Conservation (phyloP, 2,888 invertebrate species). For the Sinopyrophorus schimmeli region DNA sequence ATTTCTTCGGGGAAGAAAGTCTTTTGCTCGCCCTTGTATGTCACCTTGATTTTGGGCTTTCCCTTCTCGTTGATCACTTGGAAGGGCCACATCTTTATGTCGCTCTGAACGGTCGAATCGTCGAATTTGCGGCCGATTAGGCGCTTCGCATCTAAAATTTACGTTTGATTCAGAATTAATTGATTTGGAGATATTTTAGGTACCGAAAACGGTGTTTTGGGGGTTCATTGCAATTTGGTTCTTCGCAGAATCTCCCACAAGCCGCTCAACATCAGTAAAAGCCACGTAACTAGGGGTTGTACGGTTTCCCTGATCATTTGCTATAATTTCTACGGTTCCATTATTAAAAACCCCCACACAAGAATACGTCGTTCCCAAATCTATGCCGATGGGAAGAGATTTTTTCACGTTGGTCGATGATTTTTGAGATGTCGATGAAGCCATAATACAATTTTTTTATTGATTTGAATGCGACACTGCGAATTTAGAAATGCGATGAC, state of each 20-base stretch:
- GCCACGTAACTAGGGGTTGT: constrained; percentile 62
- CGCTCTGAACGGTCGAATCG: constrained; percentile 65
- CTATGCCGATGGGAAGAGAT: constrained; percentile 59
- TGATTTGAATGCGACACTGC: too few species aligned
- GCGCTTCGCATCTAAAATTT: constrained; percentile 64
- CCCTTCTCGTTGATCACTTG: constrained; percentile 58
- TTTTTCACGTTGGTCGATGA: constrained; percentile 23
- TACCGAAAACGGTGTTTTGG: constrained; percentile 57
- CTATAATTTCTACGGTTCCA: constrained; percentile 60
- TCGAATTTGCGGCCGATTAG: constrained; percentile 67
- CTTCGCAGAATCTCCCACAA: constrained; percentile 57
- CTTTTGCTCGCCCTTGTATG: constrained; percentile 54
- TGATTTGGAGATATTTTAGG: background rate
- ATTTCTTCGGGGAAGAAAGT: constrained; percentile 59
- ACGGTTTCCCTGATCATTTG: constrained; percentile 61
- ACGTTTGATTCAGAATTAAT: background rate
- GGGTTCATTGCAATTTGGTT: constrained; percentile 56
- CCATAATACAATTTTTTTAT: too few species aligned
- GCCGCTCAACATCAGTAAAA: constrained; percentile 59
- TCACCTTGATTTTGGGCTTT: constrained; percentile 52
- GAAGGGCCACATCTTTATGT: constrained; percentile 70
- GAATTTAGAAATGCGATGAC: too few species aligned
- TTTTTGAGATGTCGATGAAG: constrained; percentile 1
- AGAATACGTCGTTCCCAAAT: constrained; percentile 67
- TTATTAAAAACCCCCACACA: constrained; percentile 61